Evolutionary conservation across 2,888 invertebrate species (phyloP).

Genomic region (Liopterus haemorrhoidalis): DNA sequence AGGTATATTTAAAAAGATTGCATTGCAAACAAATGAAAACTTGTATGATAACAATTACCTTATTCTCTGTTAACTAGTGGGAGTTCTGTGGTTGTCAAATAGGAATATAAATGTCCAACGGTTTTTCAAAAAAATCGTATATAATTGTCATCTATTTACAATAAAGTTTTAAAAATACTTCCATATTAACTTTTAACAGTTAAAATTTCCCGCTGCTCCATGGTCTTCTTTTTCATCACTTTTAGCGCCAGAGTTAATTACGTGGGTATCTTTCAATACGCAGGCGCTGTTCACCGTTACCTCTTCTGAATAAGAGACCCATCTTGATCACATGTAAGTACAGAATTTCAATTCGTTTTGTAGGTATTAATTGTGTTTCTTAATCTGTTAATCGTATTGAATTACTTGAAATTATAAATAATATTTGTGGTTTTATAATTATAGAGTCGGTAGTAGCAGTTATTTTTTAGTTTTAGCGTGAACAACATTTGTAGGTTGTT

Average conservation of each 20-base stretch:
- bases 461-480: conserved; percentile 12
- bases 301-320: conserved; percentile 82
- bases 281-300: conserved; percentile 66
- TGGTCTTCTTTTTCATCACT: conserved; percentile 14
- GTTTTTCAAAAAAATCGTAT: too few relatives aligned
- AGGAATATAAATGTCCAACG: too few relatives aligned
- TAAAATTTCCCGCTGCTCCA: conserved; percentile 21
- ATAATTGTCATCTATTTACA: too few relatives aligned
- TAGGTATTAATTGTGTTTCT: conserved; percentile 40
- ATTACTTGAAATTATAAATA: conserved; percentile 43
- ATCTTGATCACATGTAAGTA: conserved; percentile 89
- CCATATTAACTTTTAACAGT: conserved; percentile 9
- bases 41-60: too few relatives aligned
- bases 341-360: conserved; percentile 51
- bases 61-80: too few relatives aligned
- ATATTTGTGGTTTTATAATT: conserved; percentile 13
- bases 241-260: conserved; percentile 23
- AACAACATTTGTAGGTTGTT: conserved; percentile 33
- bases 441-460: conserved; percentile 11
- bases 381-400: conserved; percentile 46
- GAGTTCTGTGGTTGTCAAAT: too few relatives aligned
- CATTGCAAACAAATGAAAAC: too few relatives aligned
- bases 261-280: conserved; percentile 46
- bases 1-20: too few relatives aligned
- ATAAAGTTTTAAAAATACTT: neutral